Conservation (phyloP, 2,113 vertebrate genomes). For the Nycticorax nycticorax region DNA sequence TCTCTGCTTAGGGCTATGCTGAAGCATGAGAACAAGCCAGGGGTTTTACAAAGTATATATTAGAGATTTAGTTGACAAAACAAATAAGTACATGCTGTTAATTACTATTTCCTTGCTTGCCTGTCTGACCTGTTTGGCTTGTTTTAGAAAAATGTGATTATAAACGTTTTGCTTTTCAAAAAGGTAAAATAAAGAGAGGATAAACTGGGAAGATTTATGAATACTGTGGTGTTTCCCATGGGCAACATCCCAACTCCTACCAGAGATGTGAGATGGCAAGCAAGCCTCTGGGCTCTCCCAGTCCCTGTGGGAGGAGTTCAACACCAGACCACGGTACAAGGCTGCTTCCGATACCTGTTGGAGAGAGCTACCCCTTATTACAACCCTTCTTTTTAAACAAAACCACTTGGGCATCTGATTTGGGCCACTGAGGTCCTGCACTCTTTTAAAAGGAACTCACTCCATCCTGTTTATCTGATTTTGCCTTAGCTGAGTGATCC, state of each 20-base stretch:
- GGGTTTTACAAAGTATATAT: constrained; percentile 28
- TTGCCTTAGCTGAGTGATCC: constrained; percentile 46
- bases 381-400: not conserved
- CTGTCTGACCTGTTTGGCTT: constrained; percentile 2
- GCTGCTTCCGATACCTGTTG: not conserved
- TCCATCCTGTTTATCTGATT: constrained; percentile 47
- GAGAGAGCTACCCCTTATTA: not conserved
- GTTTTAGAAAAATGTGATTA: constrained; percentile 47
- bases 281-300: not conserved
- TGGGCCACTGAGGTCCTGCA: not conserved
- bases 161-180: constrained; percentile 4
- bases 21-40: constrained; percentile 30
- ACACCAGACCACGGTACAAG: not conserved
- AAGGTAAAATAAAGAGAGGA: constrained; percentile 39
- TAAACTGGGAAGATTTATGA: not conserved
- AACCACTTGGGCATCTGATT: not conserved
- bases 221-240: constrained; percentile 5
- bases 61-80: constrained; percentile 46
- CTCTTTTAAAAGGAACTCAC: constrained; percentile 9
- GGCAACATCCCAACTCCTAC: constrained; percentile 9
- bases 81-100: constrained; percentile 24
- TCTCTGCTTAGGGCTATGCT: constrained; percentile 33
- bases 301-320: not conserved
- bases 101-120: constrained; percentile 48
- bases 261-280: not conserved